These are phyloP conservation scores for Cryptocephalus moraei DNA, from an alignment of 2,888 invertebrate genomes.

Conservation along the genomic window DNA sequence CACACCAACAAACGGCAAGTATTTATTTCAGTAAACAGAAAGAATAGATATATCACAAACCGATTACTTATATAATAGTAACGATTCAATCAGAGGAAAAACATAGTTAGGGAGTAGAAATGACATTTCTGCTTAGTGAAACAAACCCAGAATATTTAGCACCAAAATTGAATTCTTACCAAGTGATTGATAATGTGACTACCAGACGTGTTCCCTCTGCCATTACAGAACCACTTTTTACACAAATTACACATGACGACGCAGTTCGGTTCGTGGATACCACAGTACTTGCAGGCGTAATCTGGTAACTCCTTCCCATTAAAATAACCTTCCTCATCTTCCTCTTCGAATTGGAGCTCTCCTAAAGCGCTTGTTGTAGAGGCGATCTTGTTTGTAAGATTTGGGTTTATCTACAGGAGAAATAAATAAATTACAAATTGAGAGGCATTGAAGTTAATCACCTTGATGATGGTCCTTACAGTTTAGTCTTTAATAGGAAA, in stretches of 20 bases:
- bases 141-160: too few relatives aligned
- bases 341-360: constrained; percentile 92
- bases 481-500: too few relatives aligned
- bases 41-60: too few relatives aligned
- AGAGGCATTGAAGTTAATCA: too few relatives aligned
- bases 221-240: constrained; percentile 99
- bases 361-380: constrained; percentile 65
- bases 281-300: constrained; percentile 98
- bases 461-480: too few relatives aligned
- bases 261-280: constrained; percentile 93
- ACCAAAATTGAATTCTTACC: constrained; percentile 41
- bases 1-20: too few relatives aligned
- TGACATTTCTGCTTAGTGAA: too few relatives aligned
- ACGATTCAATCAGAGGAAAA: too few relatives aligned
- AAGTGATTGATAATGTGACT: constrained; percentile 99
- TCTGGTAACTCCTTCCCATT: constrained; percentile 82
- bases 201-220: constrained; percentile 93
- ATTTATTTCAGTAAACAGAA: too few relatives aligned
- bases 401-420: neutral
- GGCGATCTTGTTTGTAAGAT: constrained; percentile 45
- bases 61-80: too few relatives aligned
- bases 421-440: neutral
- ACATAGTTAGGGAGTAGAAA: too few relatives aligned
- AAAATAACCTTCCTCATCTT: constrained; percentile 84
- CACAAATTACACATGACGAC: constrained; percentile 98